Percentiles rank a stretch among this genome's conserved stretches.
Conservation (phyloP, 2,888 invertebrate species). For the Elmis aenea region DNA sequence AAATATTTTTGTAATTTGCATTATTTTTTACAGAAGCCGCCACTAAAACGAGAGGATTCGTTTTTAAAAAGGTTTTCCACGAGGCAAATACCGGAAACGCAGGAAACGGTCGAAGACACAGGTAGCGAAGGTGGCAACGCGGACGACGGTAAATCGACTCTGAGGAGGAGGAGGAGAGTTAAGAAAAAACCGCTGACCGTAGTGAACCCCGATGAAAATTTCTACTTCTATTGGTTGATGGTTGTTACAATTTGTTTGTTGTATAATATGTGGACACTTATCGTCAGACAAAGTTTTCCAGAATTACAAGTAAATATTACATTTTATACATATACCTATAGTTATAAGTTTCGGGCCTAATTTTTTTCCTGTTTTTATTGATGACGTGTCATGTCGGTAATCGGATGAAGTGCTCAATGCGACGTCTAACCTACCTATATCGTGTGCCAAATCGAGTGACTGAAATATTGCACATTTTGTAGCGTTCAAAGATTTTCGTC, state of each 20-base stretch:
- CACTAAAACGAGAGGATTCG: conserved; percentile 85
- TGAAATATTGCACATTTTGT: too few species aligned
- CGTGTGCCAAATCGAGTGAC: too few species aligned
- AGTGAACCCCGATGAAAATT: conserved; percentile 92
- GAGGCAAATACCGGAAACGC: conserved; percentile 81
- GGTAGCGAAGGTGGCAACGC: conserved; percentile 51
- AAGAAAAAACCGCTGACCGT: conserved; percentile 74
- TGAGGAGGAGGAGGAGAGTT: conserved; percentile 59
- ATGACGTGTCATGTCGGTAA: too few species aligned
- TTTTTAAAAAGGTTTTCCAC: conserved; percentile 93
- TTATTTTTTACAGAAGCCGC: conserved; percentile 60
- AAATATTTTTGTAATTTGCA: too few species aligned
- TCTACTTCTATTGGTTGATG: conserved; percentile 94
- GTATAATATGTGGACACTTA: conserved; percentile 93
- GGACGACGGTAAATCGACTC: conserved; percentile 40
- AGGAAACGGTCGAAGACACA: conserved; percentile 72
- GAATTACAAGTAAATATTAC: conserved; percentile 75
- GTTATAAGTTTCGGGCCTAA: too few species aligned
- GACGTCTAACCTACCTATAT: too few species aligned
- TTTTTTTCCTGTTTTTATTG: too few species aligned
- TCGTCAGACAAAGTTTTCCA: conserved; percentile 90
- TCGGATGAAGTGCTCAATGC: too few species aligned
- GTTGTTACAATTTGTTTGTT: conserved; percentile 83
- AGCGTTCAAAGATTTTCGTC: too few species aligned
- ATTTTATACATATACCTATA: too few species aligned